Conservation (phyloP, 2,888 invertebrate species). For the Acrocyrtus sp. region DNA sequence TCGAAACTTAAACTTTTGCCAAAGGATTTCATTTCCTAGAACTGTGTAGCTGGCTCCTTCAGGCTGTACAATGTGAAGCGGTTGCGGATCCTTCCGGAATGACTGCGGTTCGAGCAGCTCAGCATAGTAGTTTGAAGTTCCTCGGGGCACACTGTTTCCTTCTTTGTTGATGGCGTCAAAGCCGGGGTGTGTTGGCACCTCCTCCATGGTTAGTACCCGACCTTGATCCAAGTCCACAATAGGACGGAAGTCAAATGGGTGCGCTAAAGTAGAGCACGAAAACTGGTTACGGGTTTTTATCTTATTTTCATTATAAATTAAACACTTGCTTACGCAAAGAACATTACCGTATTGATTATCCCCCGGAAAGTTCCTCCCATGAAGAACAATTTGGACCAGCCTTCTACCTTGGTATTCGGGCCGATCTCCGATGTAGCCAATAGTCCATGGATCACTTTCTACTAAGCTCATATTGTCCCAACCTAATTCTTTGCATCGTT, state of each 20-base stretch:
- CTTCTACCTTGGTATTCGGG: neutral
- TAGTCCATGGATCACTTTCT: neutral
- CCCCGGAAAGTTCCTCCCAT: conserved; percentile 22
- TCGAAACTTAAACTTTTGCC: conserved; percentile 54
- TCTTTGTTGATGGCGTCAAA: conserved; percentile 16
- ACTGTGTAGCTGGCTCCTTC: conserved; percentile 34
- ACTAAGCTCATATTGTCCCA: conserved; percentile 26
- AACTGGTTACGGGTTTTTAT: too few species aligned
- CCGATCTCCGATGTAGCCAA: conserved; percentile 4
- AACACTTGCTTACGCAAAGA: neutral
- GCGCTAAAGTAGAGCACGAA: too few species aligned
- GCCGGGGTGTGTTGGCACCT: conserved; percentile 39
- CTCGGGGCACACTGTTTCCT: conserved; percentile 28
- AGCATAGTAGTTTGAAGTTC: conserved; percentile 13
- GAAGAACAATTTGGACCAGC: conserved; percentile 17
- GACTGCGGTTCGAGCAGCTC: neutral
- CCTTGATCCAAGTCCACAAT: conserved; percentile 23
- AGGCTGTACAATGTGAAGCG: conserved; percentile 23
- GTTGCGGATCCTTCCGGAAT: conserved; percentile 34
- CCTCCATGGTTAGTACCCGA: conserved; percentile 35
- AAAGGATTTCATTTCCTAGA: conserved; percentile 33
- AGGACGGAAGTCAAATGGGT: conserved; percentile 48
- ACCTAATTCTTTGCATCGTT: conserved; percentile 8
- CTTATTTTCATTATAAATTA: neutral
- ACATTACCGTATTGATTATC: conserved; percentile 39